Percentiles rank a stretch among this genome's conserved stretches.
These are phyloP conservation scores for Colaptes auratus DNA, from an alignment of 2,113 vertebrate genomes.

Conservation along the genomic window DNA sequence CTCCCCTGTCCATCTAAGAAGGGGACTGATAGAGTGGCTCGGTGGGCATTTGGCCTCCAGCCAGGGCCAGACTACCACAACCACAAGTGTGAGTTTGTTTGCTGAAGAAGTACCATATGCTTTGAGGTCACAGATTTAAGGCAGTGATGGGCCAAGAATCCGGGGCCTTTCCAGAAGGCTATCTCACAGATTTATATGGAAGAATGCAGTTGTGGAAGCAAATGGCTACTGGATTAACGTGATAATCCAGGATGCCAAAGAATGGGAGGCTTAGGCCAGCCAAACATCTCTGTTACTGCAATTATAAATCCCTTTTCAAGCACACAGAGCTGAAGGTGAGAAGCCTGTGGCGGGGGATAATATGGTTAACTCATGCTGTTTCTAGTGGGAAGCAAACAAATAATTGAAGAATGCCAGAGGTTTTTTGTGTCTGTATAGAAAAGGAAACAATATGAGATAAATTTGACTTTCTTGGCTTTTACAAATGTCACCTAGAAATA, in stretches of 20 bases:
- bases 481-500: not conserved
- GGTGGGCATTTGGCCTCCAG: too few relatives aligned
- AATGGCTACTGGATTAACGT: not conserved
- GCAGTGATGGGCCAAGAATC: fast-evolving
- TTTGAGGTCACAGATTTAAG: not conserved
- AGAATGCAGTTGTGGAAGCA: fast-evolving
- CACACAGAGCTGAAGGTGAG: not conserved
- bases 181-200: not conserved
- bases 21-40: too few relatives aligned
- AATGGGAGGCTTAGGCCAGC: not conserved
- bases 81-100: too few relatives aligned
- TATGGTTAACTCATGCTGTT: not conserved
- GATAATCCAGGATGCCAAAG: not conserved
- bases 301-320: not conserved
- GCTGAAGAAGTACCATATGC: not conserved
- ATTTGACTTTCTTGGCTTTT: not conserved
- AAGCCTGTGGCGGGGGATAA: not conserved
- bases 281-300: not conserved
- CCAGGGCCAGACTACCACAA: too few relatives aligned
- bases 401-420: not conserved
- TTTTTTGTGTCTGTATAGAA: not conserved
- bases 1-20: too few relatives aligned
- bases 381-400: not conserved
- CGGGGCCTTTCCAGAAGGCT: not conserved
- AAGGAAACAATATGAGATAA: not conserved